Conservation (phyloP, 2,113 vertebrate genomes). For the Sylvia atricapilla region DNA sequence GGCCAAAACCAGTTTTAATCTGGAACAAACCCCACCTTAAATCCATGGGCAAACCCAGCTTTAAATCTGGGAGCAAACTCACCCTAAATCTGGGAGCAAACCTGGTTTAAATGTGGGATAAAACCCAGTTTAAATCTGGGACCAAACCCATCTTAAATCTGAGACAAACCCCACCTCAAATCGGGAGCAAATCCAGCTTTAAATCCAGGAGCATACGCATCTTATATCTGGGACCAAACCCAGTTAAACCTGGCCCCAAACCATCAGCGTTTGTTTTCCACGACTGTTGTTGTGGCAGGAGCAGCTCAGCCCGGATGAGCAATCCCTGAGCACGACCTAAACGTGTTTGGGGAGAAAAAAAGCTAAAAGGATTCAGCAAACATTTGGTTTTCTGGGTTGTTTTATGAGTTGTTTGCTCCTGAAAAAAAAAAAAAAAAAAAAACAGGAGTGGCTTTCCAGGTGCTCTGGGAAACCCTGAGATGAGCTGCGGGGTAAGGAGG, state of each 20-base stretch:
- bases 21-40: rapidly evolving
- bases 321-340: neutral
- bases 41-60: rapidly evolving
- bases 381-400: neutral
- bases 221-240: neutral
- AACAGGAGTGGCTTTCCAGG: neutral
- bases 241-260: neutral
- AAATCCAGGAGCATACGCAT: neutral
- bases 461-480: neutral
- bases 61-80: rapidly evolving
- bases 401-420: neutral
- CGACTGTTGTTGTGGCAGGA: neutral
- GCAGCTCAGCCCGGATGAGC: neutral
- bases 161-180: rapidly evolving
- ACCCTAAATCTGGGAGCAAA: rapidly evolving
- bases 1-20: neutral
- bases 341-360: neutral
- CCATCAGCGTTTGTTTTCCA: neutral
- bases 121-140: neutral
- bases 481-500: neutral
- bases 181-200: rapidly evolving
- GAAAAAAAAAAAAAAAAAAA: neutral
- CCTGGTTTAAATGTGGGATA: rapidly evolving
- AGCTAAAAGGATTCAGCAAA: neutral
- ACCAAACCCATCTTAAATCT: rapidly evolving